These are phyloP conservation scores for Dasyprocta punctata DNA, from an alignment of 2,113 vertebrate species.

Conservation along the genomic window DNA sequence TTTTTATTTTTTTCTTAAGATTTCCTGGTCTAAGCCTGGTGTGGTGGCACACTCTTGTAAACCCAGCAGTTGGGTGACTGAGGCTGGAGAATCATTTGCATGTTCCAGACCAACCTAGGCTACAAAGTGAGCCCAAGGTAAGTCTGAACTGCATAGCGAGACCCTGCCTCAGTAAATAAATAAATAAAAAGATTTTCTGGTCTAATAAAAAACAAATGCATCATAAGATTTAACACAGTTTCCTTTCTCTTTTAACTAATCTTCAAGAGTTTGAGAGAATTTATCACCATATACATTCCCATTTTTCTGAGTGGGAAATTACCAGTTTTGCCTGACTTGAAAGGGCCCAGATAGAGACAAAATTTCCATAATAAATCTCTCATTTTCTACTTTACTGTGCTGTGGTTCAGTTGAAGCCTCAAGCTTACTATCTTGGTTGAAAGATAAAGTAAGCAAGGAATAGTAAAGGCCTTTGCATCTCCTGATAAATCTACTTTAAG, in stretches of 20 bases:
- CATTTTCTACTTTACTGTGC: neutral
- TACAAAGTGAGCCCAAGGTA: too few species aligned
- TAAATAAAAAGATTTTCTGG: neutral
- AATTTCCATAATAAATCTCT: slow-evolving; percentile 12
- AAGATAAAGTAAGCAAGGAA: neutral
- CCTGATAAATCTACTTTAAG: slow-evolving; percentile 4
- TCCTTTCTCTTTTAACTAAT: slow-evolving; percentile 41
- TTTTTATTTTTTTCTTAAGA: neutral
- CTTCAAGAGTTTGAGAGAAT: neutral
- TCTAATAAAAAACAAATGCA: slow-evolving; percentile 23
- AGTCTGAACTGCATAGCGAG: too few species aligned
- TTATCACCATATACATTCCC: neutral
- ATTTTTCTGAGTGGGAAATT: neutral
- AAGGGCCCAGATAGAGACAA: neutral
- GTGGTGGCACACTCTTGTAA: too few species aligned
- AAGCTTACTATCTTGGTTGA: neutral
- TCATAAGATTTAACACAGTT: neutral
- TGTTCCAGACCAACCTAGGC: too few species aligned
- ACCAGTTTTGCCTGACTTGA: neutral
- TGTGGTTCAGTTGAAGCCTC: neutral
- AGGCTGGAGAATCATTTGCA: too few species aligned
- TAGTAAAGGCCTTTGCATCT: neutral
- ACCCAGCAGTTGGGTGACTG: too few species aligned
- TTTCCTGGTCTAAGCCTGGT: neutral
- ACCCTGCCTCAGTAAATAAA: too few species aligned